Base-by-base conservation (phyloP, 2,797 vertebrate species). In the Clamator glandarius region DNA sequence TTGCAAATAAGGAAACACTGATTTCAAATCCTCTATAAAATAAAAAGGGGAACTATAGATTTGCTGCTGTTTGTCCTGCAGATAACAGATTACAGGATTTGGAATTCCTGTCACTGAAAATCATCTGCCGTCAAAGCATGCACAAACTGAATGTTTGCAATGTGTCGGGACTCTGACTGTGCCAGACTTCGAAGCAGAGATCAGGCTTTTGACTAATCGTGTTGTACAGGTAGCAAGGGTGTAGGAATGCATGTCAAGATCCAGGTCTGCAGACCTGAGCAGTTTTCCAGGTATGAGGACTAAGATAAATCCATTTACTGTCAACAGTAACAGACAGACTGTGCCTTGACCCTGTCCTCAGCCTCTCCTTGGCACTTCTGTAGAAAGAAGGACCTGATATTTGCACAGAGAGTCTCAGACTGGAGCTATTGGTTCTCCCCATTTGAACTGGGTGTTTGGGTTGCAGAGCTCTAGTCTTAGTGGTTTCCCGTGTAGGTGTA, bases 201-300 rank as follows among this genome's bases (percentile, higher is more conserved):
- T 77, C 54, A 73, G 58, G 63, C 66, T 83, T 84, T 66, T 81
- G 76, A 68, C 87, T 93, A 95, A 86, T 78, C 39, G 25, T 20
- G 8, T 42, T 66, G 12, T 66, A 36, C 17, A 55, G 31, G 61
- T 55, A 39, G 62, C 0, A 1, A 63, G 66, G 87, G 51, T 7
- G 0, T 24, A 66, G 55, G 26, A 92, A 54, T 62, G 42, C 64
- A 19, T 35, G 28, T 83, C 87, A 72, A 68, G 76, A 91, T 59
- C 7, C 41, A 68, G 54, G 41, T 73, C 50, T 84, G 74, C 67
- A 79, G 72, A 91, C 80, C 29, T 91, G 61, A 76, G 33, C 50
- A 41, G 12, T 86, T 88, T 92, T 91, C 68, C 21, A 26, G 19
- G 25, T 87, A 2, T 68, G 81, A 89, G 24, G 25, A 58, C 42